Evolutionary conservation across 2,113 vertebrate genomes (phyloP), one percentile per base, ranked within the genome.

Genomic region (Zapus hudsonius): DNA sequence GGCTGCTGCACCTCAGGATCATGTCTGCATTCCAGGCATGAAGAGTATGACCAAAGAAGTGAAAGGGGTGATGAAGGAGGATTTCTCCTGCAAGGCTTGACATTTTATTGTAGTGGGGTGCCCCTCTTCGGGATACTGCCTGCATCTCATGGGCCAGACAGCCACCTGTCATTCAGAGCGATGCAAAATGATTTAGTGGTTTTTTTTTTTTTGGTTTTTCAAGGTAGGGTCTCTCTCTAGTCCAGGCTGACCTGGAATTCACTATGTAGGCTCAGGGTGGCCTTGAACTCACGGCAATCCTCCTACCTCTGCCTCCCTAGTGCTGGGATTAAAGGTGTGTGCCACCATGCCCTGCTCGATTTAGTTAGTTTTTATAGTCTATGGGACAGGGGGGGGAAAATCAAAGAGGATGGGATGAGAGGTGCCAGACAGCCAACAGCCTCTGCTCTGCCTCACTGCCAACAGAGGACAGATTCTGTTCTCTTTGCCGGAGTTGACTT

Each of bases 401-500:
- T 31, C 31, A 55, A 44, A 20, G 59, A 25, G 20, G 3, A 55
- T 31, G 72, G 57, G 36, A 17, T 7, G 38, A 33, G 70, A 31
- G 15, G 11, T 29, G 22, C 22, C 75, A 70, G 52, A 44, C 38
- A 57, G 36, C 64, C 78, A 6, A 0, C 3, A 5, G 84, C 78
- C 19, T 25, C 40, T 1, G 13, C 59, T 36, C 38, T 2, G 42
- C n/a, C 38, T 61, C 59, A 25, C 52, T 12, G 7, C 27, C 38
- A 44, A 23, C 7, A 22, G 6, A n/a, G 25, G 25, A 5, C 16
- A 1, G 11, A 13, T 13, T 67, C 29, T 31, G 25, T 47, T 27
- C 66, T 33, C 25, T 3, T 9, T 1, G 1, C 78, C 0, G 16
- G 73, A 20, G 12, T 61, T 40, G 11, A 15, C 3, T 0, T 63